Conservation (phyloP, 2,888 invertebrate species). For the Marronus borbonicus region DNA sequence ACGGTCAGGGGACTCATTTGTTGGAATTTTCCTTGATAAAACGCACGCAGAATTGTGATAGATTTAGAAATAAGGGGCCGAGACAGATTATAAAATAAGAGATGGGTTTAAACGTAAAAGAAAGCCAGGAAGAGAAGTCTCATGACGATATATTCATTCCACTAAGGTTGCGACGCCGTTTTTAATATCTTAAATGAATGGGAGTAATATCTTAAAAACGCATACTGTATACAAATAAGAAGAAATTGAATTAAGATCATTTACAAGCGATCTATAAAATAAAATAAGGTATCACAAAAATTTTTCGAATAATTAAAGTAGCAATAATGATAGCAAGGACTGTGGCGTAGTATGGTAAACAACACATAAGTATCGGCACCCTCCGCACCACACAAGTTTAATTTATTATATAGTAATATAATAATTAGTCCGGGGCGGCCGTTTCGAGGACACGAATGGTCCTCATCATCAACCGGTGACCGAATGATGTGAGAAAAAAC, state of each 20-base stretch:
- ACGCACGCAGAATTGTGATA: slow-evolving; percentile 70
- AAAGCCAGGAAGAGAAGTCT: slow-evolving; percentile 6
- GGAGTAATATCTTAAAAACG: slow-evolving; percentile 1
- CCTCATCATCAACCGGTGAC: too few relatives aligned
- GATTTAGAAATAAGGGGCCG: slow-evolving; percentile 69
- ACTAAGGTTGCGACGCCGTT: slow-evolving; percentile 20
- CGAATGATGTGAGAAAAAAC: too few relatives aligned
- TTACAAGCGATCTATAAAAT: not conserved
- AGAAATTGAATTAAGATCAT: not conserved
- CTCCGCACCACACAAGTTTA: too few relatives aligned
- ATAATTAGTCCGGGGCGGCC: too few relatives aligned
- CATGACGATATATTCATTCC: slow-evolving; percentile 25
- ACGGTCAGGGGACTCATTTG: slow-evolving; percentile 67
- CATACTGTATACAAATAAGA: not conserved
- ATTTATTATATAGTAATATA: too few relatives aligned
- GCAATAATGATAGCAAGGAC: too few relatives aligned
- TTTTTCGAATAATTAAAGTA: too few relatives aligned
- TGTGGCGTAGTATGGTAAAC: too few relatives aligned
- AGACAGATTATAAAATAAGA: slow-evolving; percentile 68
- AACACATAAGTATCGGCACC: too few relatives aligned
- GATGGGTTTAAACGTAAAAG: slow-evolving; percentile 67
- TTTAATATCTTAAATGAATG: slow-evolving; percentile 22
- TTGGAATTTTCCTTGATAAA: slow-evolving; percentile 68
- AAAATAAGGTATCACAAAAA: too few relatives aligned
- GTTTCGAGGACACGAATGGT: too few relatives aligned